These are phyloP conservation scores for Pachycephala philippinensis DNA, from an alignment of 2,113 vertebrate genomes.

Conservation along the genomic window DNA sequence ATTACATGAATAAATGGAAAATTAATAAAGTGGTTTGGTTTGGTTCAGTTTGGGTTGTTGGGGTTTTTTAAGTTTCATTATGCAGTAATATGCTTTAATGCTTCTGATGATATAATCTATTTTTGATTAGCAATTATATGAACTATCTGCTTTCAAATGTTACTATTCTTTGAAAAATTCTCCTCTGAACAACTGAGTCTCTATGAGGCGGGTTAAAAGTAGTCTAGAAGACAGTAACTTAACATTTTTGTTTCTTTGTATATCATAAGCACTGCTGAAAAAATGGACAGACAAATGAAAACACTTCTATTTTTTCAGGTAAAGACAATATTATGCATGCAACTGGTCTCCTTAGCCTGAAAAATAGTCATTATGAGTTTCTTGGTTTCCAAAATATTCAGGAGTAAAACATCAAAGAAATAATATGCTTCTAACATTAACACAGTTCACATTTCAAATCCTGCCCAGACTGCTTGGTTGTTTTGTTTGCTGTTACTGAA, in stretches of 20 bases:
- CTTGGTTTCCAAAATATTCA: not conserved
- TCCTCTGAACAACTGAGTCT: not conserved
- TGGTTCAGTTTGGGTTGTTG: not conserved
- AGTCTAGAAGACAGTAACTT: not conserved
- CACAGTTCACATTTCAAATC: not conserved
- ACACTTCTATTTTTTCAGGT: not conserved
- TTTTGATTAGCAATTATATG: not conserved
- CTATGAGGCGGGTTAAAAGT: not conserved
- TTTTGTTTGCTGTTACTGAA: not conserved
- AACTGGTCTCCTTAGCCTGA: not conserved
- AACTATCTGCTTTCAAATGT: not conserved
- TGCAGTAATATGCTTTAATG: slow-evolving; percentile 7
- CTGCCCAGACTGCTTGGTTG: not conserved
- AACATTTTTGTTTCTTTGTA: not conserved
- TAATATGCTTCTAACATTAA: not conserved
- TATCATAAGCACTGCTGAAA: not conserved
- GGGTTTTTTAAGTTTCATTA: not conserved
- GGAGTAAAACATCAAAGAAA: not conserved
- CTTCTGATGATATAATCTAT: slow-evolving; percentile 5
- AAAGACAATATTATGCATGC: not conserved
- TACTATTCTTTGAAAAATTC: not conserved
- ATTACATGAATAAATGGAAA: not conserved
- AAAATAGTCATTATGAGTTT: not conserved
- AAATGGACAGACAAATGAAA: not conserved
- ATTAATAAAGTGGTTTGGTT: not conserved